phyloP scores from a whole-genome alignment of 2,888 invertebrate genomes.

The Callinectes sapidus region DNA sequence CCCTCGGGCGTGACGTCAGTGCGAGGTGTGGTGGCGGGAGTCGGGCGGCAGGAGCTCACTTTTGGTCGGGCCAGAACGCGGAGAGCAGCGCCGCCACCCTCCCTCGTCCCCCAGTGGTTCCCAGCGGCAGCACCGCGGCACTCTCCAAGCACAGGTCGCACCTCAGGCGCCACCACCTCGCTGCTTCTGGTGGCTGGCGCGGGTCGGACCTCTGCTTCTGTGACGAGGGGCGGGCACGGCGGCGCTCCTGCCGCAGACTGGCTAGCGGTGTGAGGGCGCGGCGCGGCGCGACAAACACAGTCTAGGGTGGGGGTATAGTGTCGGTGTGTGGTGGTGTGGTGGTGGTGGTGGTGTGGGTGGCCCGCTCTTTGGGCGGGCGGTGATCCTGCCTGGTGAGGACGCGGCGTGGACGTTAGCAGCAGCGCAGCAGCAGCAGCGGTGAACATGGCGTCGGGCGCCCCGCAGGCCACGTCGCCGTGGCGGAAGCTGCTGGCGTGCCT shows the following conservation, averaged over 20 bases:
- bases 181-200: not conserved
- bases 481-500: constrained; percentile 48
- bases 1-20: constrained; percentile 64
- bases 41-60: not conserved
- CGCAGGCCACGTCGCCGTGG: constrained; percentile 45
- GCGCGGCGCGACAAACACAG: not conserved
- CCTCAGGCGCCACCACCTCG: not conserved
- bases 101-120: not conserved
- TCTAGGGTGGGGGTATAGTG: not conserved
- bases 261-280: not conserved
- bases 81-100: constrained; percentile 30
- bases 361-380: not conserved
- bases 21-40: not conserved
- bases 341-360: not conserved
- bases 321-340: constrained; percentile 2
- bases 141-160: not conserved
- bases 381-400: not conserved
- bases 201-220: not conserved
- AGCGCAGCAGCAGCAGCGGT: not conserved
- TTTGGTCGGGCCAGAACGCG: constrained; percentile 30
- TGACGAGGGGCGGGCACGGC: constrained; percentile 3
- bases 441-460: constrained; percentile 26
- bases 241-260: not conserved
- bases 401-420: not conserved
- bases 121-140: constrained; percentile 8